phyloP scores from a whole-genome alignment of 2,888 invertebrate genomes.

The Drosophila limbata region DNA sequence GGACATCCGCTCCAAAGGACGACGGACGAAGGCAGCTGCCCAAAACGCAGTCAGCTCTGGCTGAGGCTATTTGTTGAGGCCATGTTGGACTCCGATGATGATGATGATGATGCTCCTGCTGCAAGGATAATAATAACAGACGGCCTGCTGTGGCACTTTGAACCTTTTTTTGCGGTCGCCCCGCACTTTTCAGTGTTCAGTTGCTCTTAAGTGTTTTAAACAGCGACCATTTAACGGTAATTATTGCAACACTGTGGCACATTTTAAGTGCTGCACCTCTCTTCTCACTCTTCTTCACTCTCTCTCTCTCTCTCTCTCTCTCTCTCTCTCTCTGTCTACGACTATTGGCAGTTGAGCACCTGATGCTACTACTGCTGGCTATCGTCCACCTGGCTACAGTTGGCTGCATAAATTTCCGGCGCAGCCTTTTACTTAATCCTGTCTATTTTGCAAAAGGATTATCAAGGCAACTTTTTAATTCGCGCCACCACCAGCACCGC shows the following conservation, averaged over 20 bases:
- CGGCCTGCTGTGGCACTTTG: conserved; percentile 61
- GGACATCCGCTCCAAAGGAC: conserved; percentile 44
- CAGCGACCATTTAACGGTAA: conserved; percentile 79
- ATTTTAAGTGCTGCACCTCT: conserved; percentile 68
- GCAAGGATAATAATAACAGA: conserved; percentile 72
- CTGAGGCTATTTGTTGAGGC: conserved; percentile 12
- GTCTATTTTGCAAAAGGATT: conserved; percentile 80
- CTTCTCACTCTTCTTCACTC: background rate
- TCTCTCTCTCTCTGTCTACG: background rate
- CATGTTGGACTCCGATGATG: conserved; percentile 12
- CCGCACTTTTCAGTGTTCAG: conserved; percentile 22
- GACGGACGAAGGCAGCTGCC: conserved; percentile 16
- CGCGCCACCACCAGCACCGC: conserved; percentile 43
- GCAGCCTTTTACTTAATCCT: conserved; percentile 78
- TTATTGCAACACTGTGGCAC: conserved; percentile 81
- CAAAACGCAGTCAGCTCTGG: conserved; percentile 34
- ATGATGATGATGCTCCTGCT: conserved; percentile 21
- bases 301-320: background rate
- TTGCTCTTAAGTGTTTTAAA: conserved; percentile 74
- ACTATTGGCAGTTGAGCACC: conserved; percentile 24
- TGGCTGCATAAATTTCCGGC: conserved; percentile 73
- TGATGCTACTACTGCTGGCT: conserved; percentile 48
- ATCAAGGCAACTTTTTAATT: conserved; percentile 80
- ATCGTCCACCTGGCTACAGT: conserved; percentile 54
- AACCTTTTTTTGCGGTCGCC: conserved; percentile 47